phyloP scores from a whole-genome alignment of 30 jellyfish, hydroid and myxozoan species.

The Turritopsis dohrnii region DNA sequence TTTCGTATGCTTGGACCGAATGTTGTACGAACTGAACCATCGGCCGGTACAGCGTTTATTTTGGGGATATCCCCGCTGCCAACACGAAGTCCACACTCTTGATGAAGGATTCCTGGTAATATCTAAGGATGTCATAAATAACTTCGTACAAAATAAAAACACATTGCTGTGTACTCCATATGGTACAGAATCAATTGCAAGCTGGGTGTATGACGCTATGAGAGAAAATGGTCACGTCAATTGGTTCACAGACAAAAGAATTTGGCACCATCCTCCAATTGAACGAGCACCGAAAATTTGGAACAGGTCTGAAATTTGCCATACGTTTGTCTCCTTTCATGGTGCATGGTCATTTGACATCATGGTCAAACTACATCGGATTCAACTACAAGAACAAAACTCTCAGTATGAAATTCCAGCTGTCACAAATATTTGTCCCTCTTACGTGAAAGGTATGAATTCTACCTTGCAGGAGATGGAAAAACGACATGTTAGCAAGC shows the following conservation, averaged over 20 bases:
- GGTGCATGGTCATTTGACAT: neutral
- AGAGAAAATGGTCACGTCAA: neutral
- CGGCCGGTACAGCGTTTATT: constrained; percentile 42
- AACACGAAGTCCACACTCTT: constrained; percentile 36
- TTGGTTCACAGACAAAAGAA: neutral
- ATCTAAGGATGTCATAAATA: constrained; percentile 38
- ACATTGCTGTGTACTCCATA: neutral
- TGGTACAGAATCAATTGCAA: neutral
- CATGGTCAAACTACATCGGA: neutral
- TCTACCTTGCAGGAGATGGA: neutral
- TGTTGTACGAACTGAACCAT: constrained; percentile 35
- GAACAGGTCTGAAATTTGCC: neutral
- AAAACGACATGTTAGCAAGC: neutral
- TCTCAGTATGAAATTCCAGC: neutral
- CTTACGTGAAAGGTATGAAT: neutral
- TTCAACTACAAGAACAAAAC: neutral
- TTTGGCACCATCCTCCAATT: neutral
- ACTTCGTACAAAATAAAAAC: neutral
- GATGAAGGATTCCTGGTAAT: constrained; percentile 56
- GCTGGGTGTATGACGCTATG: neutral
- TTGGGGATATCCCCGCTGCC: constrained; percentile 80
- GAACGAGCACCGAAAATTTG: neutral
- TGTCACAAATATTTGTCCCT: neutral
- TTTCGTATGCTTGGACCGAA: constrained; percentile 49
- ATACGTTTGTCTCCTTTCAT: neutral